phyloP scores from a whole-genome alignment of 2,797 vertebrate genomes.

The Melanogrammus aeglefinus region DNA sequence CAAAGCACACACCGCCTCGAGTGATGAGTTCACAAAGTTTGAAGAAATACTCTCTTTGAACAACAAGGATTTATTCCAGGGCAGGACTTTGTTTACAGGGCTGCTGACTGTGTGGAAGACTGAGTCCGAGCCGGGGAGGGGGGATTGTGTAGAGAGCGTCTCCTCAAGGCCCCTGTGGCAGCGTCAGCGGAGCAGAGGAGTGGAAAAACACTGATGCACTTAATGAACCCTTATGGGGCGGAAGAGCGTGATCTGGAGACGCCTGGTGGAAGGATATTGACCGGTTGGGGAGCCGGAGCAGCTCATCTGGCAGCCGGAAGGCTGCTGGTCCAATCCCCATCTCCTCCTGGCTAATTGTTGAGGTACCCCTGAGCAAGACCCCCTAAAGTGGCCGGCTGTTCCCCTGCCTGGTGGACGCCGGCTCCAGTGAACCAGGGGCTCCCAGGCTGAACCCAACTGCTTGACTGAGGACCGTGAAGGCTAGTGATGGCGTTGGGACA shows the following conservation, averaged over 20 bases:
- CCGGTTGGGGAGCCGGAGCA: too few relatives aligned
- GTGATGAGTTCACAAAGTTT: conserved; percentile 18
- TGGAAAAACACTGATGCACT: not conserved
- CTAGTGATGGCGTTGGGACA: not conserved
- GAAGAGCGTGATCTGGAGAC: not conserved
- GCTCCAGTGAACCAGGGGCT: too few relatives aligned
- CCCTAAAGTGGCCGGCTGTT: not conserved
- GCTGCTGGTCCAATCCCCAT: too few relatives aligned
- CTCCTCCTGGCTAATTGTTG: too few relatives aligned
- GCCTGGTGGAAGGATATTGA: not conserved
- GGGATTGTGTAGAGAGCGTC: not conserved
- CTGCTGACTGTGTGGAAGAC: conserved; percentile 1
- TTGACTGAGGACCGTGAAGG: not conserved
- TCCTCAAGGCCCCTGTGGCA: not conserved
- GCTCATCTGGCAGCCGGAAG: not conserved
- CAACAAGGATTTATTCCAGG: conserved; percentile 19
- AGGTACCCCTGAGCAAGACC: too few relatives aligned
- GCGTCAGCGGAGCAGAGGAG: not conserved
- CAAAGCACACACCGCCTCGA: conserved; percentile 8
- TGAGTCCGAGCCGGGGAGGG: conserved; percentile 30
- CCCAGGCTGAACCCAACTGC: not conserved
- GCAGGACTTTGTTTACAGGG: not conserved
- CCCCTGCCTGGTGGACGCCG: too few relatives aligned
- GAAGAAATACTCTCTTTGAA: conserved; percentile 14
- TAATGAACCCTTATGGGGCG: not conserved